Evolutionary conservation across 2,113 vertebrate species (phyloP).

Genomic region (Leptobrachium leishanense): DNA sequence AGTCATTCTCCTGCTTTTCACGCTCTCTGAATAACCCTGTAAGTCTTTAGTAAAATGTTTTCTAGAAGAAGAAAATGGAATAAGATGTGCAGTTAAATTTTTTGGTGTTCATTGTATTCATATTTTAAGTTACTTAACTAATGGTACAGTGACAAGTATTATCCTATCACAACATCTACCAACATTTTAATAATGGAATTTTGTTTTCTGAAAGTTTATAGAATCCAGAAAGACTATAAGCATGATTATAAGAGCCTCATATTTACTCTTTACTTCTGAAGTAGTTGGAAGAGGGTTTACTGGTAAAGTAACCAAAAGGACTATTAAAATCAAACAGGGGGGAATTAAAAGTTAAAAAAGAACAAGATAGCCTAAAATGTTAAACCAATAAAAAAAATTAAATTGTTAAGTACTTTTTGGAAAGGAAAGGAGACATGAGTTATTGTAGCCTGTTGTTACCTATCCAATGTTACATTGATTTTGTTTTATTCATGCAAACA

Average conservation of each 20-base stretch:
- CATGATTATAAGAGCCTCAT: background rate
- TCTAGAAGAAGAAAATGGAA: too few relatives aligned
- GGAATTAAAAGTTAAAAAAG: conserved; percentile 12
- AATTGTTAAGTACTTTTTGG: background rate
- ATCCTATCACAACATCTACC: background rate
- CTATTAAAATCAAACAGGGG: conserved; percentile 11
- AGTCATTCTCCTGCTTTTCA: too few relatives aligned
- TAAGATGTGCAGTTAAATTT: background rate
- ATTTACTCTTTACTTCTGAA: background rate
- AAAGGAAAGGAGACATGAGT: background rate
- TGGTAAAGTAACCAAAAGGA: background rate
- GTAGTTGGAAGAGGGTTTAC: background rate
- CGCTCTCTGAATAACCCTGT: too few relatives aligned
- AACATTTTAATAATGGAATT: background rate
- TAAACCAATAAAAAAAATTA: conserved; percentile 8
- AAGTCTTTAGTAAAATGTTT: too few relatives aligned
- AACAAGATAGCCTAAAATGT: conserved; percentile 5
- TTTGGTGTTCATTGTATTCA: background rate
- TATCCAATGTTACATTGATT: conserved; percentile 25
- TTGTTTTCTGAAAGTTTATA: background rate
- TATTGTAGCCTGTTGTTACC: conserved; percentile 40
- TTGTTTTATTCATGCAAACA: conserved; percentile 22
- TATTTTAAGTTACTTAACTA: background rate
- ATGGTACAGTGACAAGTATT: background rate
- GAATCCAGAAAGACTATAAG: background rate